Base-by-base conservation (phyloP, 2,888 invertebrate species). In the Argyra leucocephala region DNA sequence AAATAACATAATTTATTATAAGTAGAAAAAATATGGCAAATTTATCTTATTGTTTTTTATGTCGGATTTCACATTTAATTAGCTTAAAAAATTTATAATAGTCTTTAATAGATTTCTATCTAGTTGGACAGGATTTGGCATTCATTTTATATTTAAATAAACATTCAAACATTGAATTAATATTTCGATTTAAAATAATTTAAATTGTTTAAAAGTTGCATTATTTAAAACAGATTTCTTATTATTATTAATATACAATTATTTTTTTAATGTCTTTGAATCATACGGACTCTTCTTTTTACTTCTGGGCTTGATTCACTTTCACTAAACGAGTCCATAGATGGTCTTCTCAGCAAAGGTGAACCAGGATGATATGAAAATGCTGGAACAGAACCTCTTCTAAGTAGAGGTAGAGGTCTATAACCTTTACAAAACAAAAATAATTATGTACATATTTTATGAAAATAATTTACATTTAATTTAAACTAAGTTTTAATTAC, bases 271-370 rank as follows among this genome's bases (percentile, higher is more conserved):
- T 78, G 78, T 26, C 78, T 73, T 70, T 78, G 77, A 22, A 78
- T 77, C 78, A 78, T 78, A 63, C 78, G 75, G 3, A 78, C 78
- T 37, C 78, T 74, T 15, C 77, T 74, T 69, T 77, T 78, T 0
- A 68, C 61, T 67, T 78, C 77, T 4, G 71, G 69, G 64, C 71
- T 69, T 31, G 69, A 67, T 68, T 72, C 72, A 62, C 68, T 69
- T 62, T 71, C 71, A 66, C 68, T 69, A 64, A 64, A 64, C 64
- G 66, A 66, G 23, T 59, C 59, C 12, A 59, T 59, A 2, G 59
- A 59, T 18, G 23, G 12, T 23, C 18, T 12, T 12, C 23, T 22
- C 15, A 59, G 18, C 12, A 23, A 23, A 18, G 23, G 22, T 23
- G 23, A 23, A 48, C 48, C n/a, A 3, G 22, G 22, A 57, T 57